Conservation (phyloP, 2,888 invertebrate genomes). For the Lithophane ornitopus region DNA sequence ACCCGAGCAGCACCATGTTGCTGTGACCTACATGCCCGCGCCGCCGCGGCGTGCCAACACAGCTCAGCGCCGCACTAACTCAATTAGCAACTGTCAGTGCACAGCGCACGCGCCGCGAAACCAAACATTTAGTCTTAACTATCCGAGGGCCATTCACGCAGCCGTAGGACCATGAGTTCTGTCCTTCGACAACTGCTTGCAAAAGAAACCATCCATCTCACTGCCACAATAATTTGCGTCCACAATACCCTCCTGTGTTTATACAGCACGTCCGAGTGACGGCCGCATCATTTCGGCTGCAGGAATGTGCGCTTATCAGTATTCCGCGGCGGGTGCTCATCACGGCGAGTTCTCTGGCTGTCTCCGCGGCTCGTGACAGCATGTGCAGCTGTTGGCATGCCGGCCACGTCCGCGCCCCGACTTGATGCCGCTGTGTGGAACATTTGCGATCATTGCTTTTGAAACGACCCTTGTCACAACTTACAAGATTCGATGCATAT, state of each 20-base stretch:
- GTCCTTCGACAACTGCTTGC: background rate
- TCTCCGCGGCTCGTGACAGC: conserved; percentile 39
- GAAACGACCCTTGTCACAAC: conserved; percentile 17
- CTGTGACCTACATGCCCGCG: conserved; percentile 73
- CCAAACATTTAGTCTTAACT: conserved; percentile 15
- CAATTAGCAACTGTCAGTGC: conserved; percentile 73
- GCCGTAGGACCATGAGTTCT: background rate
- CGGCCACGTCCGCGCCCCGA: conserved; percentile 30
- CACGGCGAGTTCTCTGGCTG: conserved; percentile 41
- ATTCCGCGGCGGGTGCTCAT: conserved; percentile 59
- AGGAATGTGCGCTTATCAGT: conserved; percentile 60
- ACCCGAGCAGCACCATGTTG: conserved; percentile 57
- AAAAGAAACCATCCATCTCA: background rate
- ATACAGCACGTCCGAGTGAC: conserved; percentile 1
- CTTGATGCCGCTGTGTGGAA: conserved; percentile 3
- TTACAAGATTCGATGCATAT: background rate
- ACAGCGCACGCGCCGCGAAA: conserved; percentile 60
- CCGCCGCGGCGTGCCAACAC: conserved; percentile 63
- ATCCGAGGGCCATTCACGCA: background rate
- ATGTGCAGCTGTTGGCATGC: conserved; percentile 45
- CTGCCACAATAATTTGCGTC: background rate
- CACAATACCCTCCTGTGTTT: background rate
- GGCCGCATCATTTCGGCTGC: background rate
- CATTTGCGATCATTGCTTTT: conserved; percentile 2
- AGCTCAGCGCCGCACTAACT: conserved; percentile 70